Base-by-base conservation (phyloP, 2,797 vertebrate species). In the Gastrophryne carolinensis region DNA sequence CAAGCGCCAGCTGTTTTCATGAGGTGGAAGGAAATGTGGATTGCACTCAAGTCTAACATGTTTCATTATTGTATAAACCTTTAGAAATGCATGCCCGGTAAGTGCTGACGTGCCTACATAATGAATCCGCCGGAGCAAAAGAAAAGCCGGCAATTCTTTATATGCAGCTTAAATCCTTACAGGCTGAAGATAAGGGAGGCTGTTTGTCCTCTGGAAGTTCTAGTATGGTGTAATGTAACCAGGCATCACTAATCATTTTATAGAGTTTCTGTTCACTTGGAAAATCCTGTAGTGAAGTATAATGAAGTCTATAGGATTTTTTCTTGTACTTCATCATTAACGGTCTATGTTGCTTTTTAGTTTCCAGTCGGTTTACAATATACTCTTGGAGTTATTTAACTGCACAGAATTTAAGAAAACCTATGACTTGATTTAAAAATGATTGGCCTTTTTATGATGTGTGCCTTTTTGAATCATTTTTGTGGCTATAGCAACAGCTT, bases 61-160 rank as follows among this genome's bases (percentile, higher is more conserved):
- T 65, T 77, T 56, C 50, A 77, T 71, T 57, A 64, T 57, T 30
- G n/a, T n/a, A 65, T 77, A 71, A 65, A 65, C 58, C 50, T 57
- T 37, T 26, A 57, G 27, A 30, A 57, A 44, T 53, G 54, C 65
- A 44, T 58, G n/a, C 29, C 11, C 52, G 19, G 29, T 57, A 56
- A 63, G 58, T 49, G 58, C 49, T 57, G 52, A 30, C 39, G 50
- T 23, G 35, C 32, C 60, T 47, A 50, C 61, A 37, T 65, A 65
- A 71, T 49, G 39, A 64, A 39, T 64, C 50, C 49, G 17, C 58
- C 19, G 8, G 37, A 19, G 50, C 58, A 65, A 65, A 44, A 44
- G 17, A 56, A 73, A 72, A 62, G 39, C 13, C 19, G 26, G 23
- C 13, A 32, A 61, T 64, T 65, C 60, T 24, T 41, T 49, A 57